Percentiles rank a stretch among this genome's conserved stretches.
phyloP scores from a whole-genome alignment of 2,888 invertebrate genomes.

The Tinea pellionella region DNA sequence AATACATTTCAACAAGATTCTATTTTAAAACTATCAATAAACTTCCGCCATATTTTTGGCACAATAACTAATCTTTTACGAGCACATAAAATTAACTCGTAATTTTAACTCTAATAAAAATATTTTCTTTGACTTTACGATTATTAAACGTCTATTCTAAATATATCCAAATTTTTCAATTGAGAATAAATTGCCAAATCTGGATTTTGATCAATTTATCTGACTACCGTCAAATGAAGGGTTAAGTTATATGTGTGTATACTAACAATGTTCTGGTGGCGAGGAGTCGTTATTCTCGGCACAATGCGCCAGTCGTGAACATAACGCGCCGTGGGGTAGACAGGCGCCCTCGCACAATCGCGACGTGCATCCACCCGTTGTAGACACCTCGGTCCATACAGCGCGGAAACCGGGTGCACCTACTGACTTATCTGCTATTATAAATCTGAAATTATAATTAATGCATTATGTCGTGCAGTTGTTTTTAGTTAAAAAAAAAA shows the following conservation, averaged over 20 bases:
- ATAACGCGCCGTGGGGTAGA: conserved; percentile 49
- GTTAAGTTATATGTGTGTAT: conserved; percentile 21
- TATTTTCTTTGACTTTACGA: too few species aligned
- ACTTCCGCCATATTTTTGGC: not conserved
- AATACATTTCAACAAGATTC: too few species aligned
- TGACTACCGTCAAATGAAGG: too few species aligned
- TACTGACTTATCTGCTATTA: conserved; percentile 93
- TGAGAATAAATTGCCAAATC: too few species aligned
- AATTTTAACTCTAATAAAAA: too few species aligned
- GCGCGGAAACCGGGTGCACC: conserved; percentile 94
- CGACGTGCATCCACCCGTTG: conserved; percentile 53
- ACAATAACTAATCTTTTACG: too few species aligned
- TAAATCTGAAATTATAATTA: conserved; percentile 75
- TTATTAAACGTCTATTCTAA: too few species aligned
- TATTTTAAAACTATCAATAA: not conserved
- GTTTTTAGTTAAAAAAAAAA: conserved; percentile 16
- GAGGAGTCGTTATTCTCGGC: conserved; percentile 66
- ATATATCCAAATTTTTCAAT: too few species aligned
- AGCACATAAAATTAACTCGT: too few species aligned
- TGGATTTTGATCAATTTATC: too few species aligned
- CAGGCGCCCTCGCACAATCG: conserved; percentile 40
- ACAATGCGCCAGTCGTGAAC: conserved; percentile 75
- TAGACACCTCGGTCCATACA: conserved; percentile 93
- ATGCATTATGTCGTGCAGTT: not conserved
- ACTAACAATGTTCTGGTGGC: conserved; percentile 86